Base-by-base conservation (phyloP, 2,113 vertebrate species). In the Sinosuthora webbiana region DNA sequence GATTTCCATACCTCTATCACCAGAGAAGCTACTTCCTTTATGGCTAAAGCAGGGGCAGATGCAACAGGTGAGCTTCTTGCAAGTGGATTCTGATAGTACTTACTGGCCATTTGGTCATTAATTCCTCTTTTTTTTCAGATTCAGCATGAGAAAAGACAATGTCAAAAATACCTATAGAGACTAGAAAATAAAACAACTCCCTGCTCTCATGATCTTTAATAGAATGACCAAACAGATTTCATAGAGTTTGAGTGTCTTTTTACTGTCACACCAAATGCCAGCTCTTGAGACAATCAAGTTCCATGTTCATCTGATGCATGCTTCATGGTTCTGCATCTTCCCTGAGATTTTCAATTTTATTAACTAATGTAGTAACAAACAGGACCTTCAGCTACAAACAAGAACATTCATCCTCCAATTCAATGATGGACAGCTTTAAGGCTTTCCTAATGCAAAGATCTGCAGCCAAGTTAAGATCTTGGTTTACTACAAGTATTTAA, bases 251-350 rank as follows among this genome's bases (percentile, higher is more conserved):
- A 10, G 37, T 1, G 1, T 65, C 49, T 69, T 56, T 17, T 28
- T 79, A 18, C 17, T 14, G 23, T 69, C 65, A 71, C 63, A 83
- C 16, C 39, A 49, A 84, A 84, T 45, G 17, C 23, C 27, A 53
- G 17, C 15, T 71, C 67, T 41, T 9, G 2, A 83, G 47, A 67
- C 35, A 59, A 69, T 13, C 17, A 42, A 56, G 11, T 23, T 57
- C 49, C 21, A 11, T 13, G 55, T 44, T 82, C 42, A 53, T 76
- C 55, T 55, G 75, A 82, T 1, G 0, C 14, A 57, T 0, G 0
- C 18, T 78, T 86, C 22, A 9, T 18, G 33, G 35, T 11, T 70
- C 55, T 81, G 7, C 12, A 70, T 28, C 35, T 47, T 70, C 39
- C 39, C 39, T 23, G 11, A 2, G 15, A 60, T n/a, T 77, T 90